phyloP scores from a whole-genome alignment of 2,797 vertebrate species.

The Neoniphon sammara region DNA sequence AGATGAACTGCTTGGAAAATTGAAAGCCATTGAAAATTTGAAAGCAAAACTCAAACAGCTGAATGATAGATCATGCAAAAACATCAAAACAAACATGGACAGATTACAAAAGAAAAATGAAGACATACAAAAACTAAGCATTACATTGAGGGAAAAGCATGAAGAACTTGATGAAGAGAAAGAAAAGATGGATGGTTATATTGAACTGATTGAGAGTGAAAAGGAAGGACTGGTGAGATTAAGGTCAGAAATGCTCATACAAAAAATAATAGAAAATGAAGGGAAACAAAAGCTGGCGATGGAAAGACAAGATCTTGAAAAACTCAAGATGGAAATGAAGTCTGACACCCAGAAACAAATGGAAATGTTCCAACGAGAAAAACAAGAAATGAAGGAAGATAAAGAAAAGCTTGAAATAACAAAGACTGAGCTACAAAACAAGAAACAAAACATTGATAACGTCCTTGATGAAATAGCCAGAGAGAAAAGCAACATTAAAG shows the following conservation, averaged over 20 bases:
- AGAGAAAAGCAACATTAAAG: too few relatives aligned
- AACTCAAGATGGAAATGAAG: constrained; percentile 25
- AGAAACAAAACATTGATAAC: too few relatives aligned
- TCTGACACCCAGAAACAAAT: too few relatives aligned
- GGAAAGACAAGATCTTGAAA: not conserved
- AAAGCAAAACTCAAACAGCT: not conserved
- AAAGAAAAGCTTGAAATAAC: too few relatives aligned
- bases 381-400: too few relatives aligned
- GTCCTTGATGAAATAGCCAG: too few relatives aligned
- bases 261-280: constrained; percentile 12
- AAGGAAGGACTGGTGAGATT: not conserved
- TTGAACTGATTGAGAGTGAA: not conserved
- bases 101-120: not conserved
- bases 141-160: not conserved
- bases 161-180: not conserved
- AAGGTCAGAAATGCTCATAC: constrained; percentile 48
- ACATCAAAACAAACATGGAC: not conserved
- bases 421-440: too few relatives aligned
- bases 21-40: not conserved
- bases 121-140: not conserved
- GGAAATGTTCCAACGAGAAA: too few relatives aligned
- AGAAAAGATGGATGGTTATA: not conserved
- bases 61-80: not conserved
- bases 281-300: not conserved
- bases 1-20: not conserved